phyloP scores from a whole-genome alignment of 2,797 vertebrate species.

The Lindbergichthys nudifrons region DNA sequence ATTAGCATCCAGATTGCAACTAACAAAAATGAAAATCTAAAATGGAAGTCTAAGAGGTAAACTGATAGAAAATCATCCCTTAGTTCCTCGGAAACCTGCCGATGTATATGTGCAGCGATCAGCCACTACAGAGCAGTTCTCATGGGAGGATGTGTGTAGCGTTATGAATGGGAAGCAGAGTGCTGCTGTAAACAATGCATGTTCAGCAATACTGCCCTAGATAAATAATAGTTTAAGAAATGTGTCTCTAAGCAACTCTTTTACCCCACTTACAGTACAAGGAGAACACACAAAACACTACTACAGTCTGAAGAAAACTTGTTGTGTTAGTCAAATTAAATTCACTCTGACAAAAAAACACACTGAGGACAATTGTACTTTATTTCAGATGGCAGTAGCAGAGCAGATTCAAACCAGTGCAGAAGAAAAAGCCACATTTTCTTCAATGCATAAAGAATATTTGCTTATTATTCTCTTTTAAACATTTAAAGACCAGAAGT shows the following conservation, averaged over 20 bases:
- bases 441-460: slow-evolving; percentile 9
- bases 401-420: slow-evolving; percentile 6
- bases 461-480: slow-evolving; percentile 8
- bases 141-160: background rate
- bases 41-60: background rate
- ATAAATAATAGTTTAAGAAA: slow-evolving; percentile 63
- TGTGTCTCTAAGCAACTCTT: slow-evolving; percentile 52
- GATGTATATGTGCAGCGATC: slow-evolving; percentile 5
- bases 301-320: background rate
- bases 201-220: slow-evolving; percentile 45
- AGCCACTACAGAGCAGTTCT: background rate
- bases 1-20: background rate
- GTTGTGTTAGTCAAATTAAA: slow-evolving; percentile 30
- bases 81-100: slow-evolving; percentile 4
- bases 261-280: slow-evolving; percentile 53
- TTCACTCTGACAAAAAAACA: slow-evolving; percentile 36
- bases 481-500: slow-evolving; percentile 20
- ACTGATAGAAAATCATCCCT: background rate
- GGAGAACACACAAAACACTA: slow-evolving; percentile 28
- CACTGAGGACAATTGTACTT: slow-evolving; percentile 14
- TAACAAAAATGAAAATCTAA: background rate
- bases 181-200: slow-evolving; percentile 41
- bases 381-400: background rate
- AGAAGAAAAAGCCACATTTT: slow-evolving; percentile 1
- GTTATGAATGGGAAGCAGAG: slow-evolving; percentile 7